Evolutionary conservation across 2,797 vertebrate species (phyloP), one percentile per base, ranked within the genome.

Genomic region (Potorous gilbertii): DNA sequence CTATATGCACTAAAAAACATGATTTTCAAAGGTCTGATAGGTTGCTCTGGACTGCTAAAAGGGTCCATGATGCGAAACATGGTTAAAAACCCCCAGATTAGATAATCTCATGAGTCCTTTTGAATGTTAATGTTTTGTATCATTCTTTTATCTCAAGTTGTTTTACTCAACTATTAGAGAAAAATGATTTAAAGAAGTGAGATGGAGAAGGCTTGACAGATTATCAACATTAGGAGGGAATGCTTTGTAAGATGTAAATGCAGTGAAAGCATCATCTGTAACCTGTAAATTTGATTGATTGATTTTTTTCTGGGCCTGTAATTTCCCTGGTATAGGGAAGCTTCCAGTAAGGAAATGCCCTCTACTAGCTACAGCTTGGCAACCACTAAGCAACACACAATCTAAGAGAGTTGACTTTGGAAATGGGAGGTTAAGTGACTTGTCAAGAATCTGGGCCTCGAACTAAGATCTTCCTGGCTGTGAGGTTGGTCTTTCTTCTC

Each of bases 131-230:
- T 81, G 40, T 24, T 81, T 6, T 46, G 16, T 81, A 96, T 91
- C 94, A 92, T 95, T 93, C 62, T 5, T 91, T 31, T 93, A 16
- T 56, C n/a, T 94, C 12, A 62, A 93, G 92, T 87, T 95, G 14
- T 66, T 66, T 66, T 66, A n/a, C 28, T 95, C 14, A 81, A 94
- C 93, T 90, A 95, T 3, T 94, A 1, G 50, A 94, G 96, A 95
- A 93, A 90, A 91, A 93, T 93, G 40, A 96, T 74, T 52, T 94
- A 31, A 27, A 28, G 93, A 91, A 18, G 91, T 95, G 81, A 66
- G 1, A 40, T 40, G 18, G n/a, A 81, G 5, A 81, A 40, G 6
- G 66, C 21, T 9, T 81, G n/a, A 81, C n/a, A 81, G n/a, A 81
- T 81, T 40, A 81, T 81, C n/a, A 40, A 5, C 14, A 74, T 74